Conservation (phyloP, 2,797 vertebrate genomes). For the Eupleurogrammus muticus region DNA sequence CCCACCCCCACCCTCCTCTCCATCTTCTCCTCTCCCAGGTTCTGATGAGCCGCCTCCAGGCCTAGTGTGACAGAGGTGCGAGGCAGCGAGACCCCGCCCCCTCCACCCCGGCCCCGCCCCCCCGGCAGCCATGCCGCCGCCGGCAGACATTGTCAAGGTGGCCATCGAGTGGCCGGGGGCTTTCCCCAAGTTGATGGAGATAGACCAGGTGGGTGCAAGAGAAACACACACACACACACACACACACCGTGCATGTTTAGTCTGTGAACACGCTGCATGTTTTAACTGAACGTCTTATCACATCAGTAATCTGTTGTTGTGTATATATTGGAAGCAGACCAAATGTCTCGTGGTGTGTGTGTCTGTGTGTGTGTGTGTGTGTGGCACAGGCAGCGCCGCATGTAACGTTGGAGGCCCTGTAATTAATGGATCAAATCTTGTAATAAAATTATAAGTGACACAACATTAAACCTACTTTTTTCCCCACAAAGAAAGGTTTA, state of each 20-base stretch:
- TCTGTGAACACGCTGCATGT: conserved; percentile 14
- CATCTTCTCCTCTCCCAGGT: conserved; percentile 73
- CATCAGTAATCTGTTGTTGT: conserved; percentile 43
- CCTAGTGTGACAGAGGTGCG: conserved; percentile 70
- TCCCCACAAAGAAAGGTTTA: not conserved
- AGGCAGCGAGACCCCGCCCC: conserved; percentile 64
- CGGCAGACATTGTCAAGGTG: conserved; percentile 97
- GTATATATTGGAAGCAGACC: conserved; percentile 11
- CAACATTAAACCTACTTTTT: not conserved
- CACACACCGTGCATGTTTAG: not conserved
- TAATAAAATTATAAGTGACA: not conserved
- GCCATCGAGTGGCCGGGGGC: conserved; percentile 98
- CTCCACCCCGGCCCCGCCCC: conserved; percentile 47
- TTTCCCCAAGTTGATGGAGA: conserved; percentile 97
- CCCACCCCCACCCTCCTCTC: not conserved
- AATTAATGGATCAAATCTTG: not conserved
- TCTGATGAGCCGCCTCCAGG: conserved; percentile 83
- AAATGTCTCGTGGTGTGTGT: not conserved
- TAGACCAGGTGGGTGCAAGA: conserved; percentile 92
- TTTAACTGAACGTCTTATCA: conserved; percentile 17
- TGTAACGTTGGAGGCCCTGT: too few relatives aligned
- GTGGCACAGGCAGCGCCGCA: not conserved
- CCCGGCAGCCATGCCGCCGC: conserved; percentile 90
- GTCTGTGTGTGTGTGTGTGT: conserved; percentile 1
- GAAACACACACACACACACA: too few relatives aligned